Conservation (phyloP, 2,113 vertebrate species). For the Datnioides undecimradiatus region DNA sequence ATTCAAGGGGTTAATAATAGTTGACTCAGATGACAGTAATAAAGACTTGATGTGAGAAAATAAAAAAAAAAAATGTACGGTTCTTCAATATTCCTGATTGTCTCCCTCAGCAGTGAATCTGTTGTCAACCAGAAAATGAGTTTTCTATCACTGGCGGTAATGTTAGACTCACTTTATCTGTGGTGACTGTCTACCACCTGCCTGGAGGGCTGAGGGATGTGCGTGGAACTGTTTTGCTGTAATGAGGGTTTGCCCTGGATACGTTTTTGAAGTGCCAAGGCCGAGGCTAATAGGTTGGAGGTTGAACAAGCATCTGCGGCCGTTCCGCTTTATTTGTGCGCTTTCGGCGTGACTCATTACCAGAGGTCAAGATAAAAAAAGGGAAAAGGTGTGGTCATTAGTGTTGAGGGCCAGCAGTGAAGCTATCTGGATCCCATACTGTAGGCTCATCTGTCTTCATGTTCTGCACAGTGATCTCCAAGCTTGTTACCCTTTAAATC, state of each 20-base stretch:
- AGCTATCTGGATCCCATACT: neutral
- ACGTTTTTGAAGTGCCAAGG: neutral
- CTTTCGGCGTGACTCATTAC: too few species aligned
- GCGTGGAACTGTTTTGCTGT: neutral
- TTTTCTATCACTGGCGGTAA: neutral
- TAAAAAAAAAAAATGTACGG: neutral
- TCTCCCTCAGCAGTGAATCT: neutral
- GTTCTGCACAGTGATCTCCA: neutral
- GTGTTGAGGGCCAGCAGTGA: neutral
- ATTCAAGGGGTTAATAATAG: constrained; percentile 14
- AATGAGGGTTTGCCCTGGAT: neutral
- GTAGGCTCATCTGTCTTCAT: neutral
- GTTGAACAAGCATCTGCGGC: too few species aligned
- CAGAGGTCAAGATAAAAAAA: neutral
- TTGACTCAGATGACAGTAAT: constrained; percentile 6
- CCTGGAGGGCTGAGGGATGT: neutral
- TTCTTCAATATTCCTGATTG: neutral
- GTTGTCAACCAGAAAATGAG: neutral
- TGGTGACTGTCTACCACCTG: neutral
- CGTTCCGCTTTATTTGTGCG: too few species aligned
- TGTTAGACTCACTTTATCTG: neutral
- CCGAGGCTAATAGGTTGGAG: neutral
- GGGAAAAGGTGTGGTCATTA: neutral
- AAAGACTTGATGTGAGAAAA: neutral
- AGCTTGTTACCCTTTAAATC: constrained; percentile 29